Evolutionary conservation across 2,113 vertebrate species (phyloP).

Genomic region (Shinisaurus crocodilurus): DNA sequence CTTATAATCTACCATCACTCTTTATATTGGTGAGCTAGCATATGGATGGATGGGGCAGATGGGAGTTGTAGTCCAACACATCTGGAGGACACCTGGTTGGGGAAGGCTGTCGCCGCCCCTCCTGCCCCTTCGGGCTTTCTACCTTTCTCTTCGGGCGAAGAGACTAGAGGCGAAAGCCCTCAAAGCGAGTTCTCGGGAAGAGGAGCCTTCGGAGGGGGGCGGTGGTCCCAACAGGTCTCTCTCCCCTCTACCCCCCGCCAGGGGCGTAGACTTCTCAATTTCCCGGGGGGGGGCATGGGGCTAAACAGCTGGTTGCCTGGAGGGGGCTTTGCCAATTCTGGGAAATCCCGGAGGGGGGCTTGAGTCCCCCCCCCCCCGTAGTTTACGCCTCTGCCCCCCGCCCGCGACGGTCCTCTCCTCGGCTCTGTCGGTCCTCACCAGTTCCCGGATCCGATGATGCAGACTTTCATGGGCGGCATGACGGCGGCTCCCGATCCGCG

Average conservation of each 20-base stretch:
- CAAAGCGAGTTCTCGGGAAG: too few species aligned
- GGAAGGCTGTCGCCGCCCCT: neutral
- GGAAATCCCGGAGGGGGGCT: too few species aligned
- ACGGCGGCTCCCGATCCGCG: neutral
- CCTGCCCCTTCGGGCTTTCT: neutral
- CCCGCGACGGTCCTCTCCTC: too few species aligned
- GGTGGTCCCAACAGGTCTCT: neutral
- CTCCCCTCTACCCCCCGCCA: neutral
- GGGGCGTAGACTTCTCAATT: too few species aligned
- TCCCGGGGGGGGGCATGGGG: too few species aligned
- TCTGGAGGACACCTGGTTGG: too few species aligned
- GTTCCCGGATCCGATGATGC: slow-evolving; percentile 88
- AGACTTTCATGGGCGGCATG: slow-evolving; percentile 76
- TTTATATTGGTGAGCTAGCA: neutral
- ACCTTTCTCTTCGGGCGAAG: neutral
- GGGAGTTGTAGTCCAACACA: too few species aligned
- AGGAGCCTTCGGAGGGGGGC: neutral
- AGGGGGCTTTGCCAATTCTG: too few species aligned
- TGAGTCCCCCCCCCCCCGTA: too few species aligned
- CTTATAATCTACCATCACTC: neutral
- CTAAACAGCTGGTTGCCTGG: too few species aligned
- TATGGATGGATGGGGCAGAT: neutral
- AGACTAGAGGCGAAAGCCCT: neutral
- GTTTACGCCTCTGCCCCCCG: too few species aligned
- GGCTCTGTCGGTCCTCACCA: slow-evolving; percentile 73